Percentiles rank a stretch among this genome's conserved stretches.
Conservation (phyloP, 2,113 vertebrate genomes). For the Tichodroma muraria region DNA sequence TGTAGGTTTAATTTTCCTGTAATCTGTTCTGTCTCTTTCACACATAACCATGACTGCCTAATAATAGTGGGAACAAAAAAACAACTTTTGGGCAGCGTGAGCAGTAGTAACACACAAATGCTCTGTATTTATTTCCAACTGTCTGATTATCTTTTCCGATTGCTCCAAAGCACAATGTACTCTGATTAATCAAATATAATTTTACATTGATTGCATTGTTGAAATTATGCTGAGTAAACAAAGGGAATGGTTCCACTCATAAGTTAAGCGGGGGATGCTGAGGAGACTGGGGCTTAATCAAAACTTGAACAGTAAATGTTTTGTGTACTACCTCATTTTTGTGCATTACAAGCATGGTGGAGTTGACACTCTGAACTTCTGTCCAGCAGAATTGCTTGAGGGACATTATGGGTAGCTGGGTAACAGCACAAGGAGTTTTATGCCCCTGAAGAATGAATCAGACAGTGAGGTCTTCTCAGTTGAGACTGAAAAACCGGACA, state of each 20-base stretch:
- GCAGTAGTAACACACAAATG: neutral
- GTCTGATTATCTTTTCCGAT: conserved; percentile 42
- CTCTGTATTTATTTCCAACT: conserved; percentile 1
- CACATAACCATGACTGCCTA: conserved; percentile 3
- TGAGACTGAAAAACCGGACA: conserved; percentile 52
- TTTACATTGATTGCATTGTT: conserved; percentile 4
- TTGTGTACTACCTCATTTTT: conserved; percentile 76
- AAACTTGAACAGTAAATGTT: conserved; percentile 62
- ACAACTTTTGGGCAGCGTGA: neutral
- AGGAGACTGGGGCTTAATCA: conserved; percentile 52
- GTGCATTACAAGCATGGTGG: conserved; percentile 52
- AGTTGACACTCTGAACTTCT: conserved; percentile 29
- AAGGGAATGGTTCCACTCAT: conserved; percentile 22
- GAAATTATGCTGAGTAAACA: neutral
- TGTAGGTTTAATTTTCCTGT: conserved; percentile 1
- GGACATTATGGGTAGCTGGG: conserved; percentile 49
- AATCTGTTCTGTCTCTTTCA: conserved; percentile 23
- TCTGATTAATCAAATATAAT: neutral
- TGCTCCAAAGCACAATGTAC: conserved; percentile 53
- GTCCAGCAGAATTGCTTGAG: conserved; percentile 9
- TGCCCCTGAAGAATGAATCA: conserved; percentile 35
- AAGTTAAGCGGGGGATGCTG: conserved; percentile 21
- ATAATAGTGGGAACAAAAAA: neutral
- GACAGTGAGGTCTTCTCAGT: conserved; percentile 49
- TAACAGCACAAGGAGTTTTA: conserved; percentile 22